Evolutionary conservation across 1,140 invertebrate genomes (phyloP).

Genomic region (Orchestia grillus): DNA sequence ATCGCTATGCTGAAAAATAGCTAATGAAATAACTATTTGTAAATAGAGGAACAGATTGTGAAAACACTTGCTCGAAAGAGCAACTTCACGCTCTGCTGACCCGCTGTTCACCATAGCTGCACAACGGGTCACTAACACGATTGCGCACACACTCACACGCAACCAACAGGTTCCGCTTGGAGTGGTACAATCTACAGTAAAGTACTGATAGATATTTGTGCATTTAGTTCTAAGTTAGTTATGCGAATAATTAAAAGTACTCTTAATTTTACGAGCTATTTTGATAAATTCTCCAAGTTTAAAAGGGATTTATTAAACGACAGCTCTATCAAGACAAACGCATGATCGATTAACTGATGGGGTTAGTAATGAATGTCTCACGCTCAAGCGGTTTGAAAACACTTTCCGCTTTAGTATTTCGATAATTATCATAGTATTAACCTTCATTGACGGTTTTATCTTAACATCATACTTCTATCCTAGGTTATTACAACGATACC

Average conservation of each 20-base stretch:
- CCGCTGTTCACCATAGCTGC: background rate
- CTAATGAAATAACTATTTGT: background rate
- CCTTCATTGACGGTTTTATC: no score
- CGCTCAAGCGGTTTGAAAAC: no score
- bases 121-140: background rate
- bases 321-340: background rate
- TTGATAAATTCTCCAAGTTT: no score
- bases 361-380: no score
- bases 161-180: background rate
- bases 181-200: background rate
- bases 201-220: background rate
- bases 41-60: background rate
- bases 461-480: no score
- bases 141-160: background rate
- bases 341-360: background rate
- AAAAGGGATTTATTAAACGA: background rate
- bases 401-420: no score
- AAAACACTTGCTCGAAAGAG: background rate
- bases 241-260: background rate
- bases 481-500: no score
- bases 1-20: no score
- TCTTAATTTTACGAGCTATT: background rate
- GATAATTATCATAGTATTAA: no score
- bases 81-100: background rate
- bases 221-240: background rate